Evolutionary conservation across 1,140 invertebrate species (phyloP).

Genomic region (Amphibalanus amphitrite): DNA sequence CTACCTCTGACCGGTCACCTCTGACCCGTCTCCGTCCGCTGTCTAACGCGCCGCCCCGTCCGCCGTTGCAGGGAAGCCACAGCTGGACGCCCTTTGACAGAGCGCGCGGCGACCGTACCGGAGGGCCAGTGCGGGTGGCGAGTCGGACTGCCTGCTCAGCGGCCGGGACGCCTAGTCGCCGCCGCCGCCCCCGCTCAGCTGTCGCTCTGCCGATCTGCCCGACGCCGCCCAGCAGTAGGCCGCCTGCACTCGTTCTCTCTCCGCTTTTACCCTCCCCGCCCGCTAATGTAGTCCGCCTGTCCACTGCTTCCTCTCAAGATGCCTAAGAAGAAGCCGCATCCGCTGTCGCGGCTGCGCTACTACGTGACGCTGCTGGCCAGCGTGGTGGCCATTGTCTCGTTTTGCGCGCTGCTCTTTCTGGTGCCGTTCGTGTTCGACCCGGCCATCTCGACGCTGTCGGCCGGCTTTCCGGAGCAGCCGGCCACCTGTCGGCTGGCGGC

Average conservation of each 20-base stretch:
- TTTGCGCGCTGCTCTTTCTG: constrained; percentile 81
- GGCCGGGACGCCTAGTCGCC: not conserved
- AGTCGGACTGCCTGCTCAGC: not conserved
- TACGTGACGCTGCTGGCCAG: constrained; percentile 18
- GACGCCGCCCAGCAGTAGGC: too few species aligned
- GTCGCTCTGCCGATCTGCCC: too few species aligned
- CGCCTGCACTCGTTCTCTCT: too few species aligned
- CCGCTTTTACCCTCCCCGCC: too few species aligned
- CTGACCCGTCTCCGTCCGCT: too few species aligned
- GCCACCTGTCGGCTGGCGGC: constrained; percentile 46
- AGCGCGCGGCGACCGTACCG: not conserved
- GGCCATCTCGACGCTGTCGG: constrained; percentile 71
- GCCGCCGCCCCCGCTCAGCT: not conserved
- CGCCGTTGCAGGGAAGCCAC: not conserved
- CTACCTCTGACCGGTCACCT: too few species aligned
- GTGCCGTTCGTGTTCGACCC: constrained; percentile 87
- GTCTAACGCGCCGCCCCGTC: not conserved
- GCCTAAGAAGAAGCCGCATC: constrained; percentile 8
- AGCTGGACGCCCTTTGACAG: not conserved
- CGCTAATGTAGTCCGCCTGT: too few species aligned
- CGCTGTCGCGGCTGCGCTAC: constrained; percentile 15
- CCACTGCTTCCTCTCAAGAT: not conserved
- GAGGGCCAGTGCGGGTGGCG: not conserved
- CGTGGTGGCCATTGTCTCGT: constrained; percentile 51
- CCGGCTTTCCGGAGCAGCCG: constrained; percentile 62